Evolutionary conservation across 2,888 invertebrate genomes (phyloP), one percentile per base, ranked within the genome.

Genomic region (Andricus curvator): DNA sequence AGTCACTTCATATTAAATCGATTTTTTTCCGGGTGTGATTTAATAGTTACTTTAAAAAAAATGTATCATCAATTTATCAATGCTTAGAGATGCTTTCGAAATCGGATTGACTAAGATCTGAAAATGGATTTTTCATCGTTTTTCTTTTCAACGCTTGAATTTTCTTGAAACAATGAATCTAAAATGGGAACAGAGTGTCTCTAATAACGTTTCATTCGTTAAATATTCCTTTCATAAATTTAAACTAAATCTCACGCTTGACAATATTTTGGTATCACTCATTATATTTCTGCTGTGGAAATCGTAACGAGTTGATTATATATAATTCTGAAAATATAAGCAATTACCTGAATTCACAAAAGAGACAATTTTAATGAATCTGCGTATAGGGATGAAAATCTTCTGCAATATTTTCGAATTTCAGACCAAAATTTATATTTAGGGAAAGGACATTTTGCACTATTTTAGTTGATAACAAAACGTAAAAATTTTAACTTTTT

Each of bases 251-350:
- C 0, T n/a, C 20, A 56, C 9, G n/a, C n/a, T 56, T 56, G 20
- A 2, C 6, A 56, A 56, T n/a, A 56, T 56, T 20, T 51, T 44
- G 4, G 44, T 51, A 56, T n/a, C 4, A 15, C n/a, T n/a, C n/a
- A 15, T 56, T 56, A 56, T 56, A 56, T 56, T 56, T n/a, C 51
- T 8, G 51, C 6, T n/a, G 8, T n/a, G 51, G 51, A 56, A 56
- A 56, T n/a, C 41, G 67, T 68, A 41, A 44, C 41, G 66, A n/a
- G 41, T 68, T 68, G 25, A 44, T 68, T 68, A 68, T 15, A 41
- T 68, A 13, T 22, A 15, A 44, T 44, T 68, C 44, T 13, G 22
- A 68, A 68, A 68, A 17, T 25, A 68, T 68, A 68, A 15, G 41
- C 44, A 22, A 41, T 68, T 37, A 68, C 13, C 44, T 41, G 15